Percentiles rank a stretch among this genome's conserved stretches.
Evolutionary conservation across 2,797 vertebrate genomes (phyloP).

Genomic region (Morus bassanus): DNA sequence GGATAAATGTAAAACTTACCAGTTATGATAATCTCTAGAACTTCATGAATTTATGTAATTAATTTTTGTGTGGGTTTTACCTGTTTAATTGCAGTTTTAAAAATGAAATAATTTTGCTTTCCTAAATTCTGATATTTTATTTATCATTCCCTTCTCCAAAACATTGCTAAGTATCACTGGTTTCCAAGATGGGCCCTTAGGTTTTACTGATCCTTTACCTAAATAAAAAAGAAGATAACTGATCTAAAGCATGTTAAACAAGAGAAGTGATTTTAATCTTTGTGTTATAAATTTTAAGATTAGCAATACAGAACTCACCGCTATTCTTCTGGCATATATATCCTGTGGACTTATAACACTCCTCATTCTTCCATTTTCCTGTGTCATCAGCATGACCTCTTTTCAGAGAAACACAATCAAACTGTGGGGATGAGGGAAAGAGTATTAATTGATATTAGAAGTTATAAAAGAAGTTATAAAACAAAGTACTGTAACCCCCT

Average conservation of each 20-base stretch:
- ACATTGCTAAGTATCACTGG: background rate
- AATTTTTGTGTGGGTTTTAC: background rate
- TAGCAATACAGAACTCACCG: background rate
- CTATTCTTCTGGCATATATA: conserved; percentile 54
- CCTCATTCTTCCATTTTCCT: conserved; percentile 34
- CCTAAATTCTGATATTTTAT: background rate
- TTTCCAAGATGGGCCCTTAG: background rate
- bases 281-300: background rate
- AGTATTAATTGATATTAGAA: background rate
- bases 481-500: background rate
- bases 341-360: background rate
- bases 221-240: background rate
- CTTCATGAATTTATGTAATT: background rate
- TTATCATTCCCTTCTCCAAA: background rate
- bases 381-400: background rate
- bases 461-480: background rate
- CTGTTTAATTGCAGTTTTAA: background rate
- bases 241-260: background rate
- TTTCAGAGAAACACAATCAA: conserved; percentile 46
- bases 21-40: background rate
- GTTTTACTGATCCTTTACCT: background rate
- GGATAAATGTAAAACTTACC: background rate
- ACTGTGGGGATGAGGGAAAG: background rate
- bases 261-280: background rate
- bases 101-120: background rate